Percentiles rank a stretch among this genome's conserved stretches.
Conservation (phyloP, 2,113 vertebrate species). For the Morone saxatilis region DNA sequence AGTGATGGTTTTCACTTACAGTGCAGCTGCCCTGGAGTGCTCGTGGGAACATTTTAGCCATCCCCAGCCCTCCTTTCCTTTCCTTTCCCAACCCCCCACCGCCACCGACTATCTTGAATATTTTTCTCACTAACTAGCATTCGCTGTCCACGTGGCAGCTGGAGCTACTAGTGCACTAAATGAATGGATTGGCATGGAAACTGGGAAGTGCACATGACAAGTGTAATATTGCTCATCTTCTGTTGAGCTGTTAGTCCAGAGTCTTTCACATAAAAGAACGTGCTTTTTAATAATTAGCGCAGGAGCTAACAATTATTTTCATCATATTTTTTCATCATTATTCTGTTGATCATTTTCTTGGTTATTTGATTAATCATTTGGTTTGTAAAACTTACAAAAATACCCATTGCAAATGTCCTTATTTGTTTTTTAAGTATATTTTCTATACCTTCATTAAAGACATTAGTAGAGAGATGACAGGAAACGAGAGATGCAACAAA, state of each 20-base stretch:
- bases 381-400: too few species aligned
- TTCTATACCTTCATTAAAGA: background rate
- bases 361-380: background rate
- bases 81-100: slow-evolving; percentile 17
- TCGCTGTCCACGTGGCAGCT: slow-evolving; percentile 71
- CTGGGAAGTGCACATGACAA: slow-evolving; percentile 67
- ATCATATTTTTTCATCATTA: background rate
- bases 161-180: slow-evolving; percentile 72
- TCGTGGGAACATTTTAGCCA: slow-evolving; percentile 78
- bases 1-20: slow-evolving; percentile 83
- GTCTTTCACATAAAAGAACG: background rate
- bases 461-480: background rate
- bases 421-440: background rate
- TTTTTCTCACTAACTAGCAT: slow-evolving; percentile 64
- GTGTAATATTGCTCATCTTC: slow-evolving; percentile 63
- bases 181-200: slow-evolving; percentile 82
- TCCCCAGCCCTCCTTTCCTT: slow-evolving; percentile 34
- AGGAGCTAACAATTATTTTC: background rate
- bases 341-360: background rate
- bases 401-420: too few species aligned
- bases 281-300: background rate
- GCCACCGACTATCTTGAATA: slow-evolving; percentile 58
- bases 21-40: slow-evolving; percentile 81
- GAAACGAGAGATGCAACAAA: too few species aligned
- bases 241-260: slow-evolving; percentile 9